Percentiles rank a stretch among this genome's conserved stretches.
Evolutionary conservation across 2,113 vertebrate species (phyloP).

Genomic region (Hypomesus transpacificus): DNA sequence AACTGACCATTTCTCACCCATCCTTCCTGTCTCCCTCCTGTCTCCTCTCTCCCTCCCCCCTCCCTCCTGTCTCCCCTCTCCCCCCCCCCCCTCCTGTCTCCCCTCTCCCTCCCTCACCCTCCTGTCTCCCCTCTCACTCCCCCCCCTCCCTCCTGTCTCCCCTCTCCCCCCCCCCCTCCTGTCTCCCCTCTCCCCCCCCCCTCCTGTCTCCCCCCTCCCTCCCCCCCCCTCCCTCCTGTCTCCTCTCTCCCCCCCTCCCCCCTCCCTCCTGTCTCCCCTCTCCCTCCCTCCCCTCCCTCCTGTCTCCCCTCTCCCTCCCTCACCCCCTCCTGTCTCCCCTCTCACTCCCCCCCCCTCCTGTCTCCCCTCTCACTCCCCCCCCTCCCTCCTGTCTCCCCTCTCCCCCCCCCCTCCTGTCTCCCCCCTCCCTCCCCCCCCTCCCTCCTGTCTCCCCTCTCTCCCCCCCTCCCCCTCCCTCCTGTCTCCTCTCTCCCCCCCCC

Average conservation of each 20-base stretch:
- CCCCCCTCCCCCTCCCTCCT: too few relatives aligned
- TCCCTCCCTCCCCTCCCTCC: slow-evolving; percentile 38
- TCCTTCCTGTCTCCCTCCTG: not conserved
- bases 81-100: too few relatives aligned
- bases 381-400: slow-evolving; percentile 79
- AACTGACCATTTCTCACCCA: not conserved
- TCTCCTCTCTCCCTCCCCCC: too few relatives aligned
- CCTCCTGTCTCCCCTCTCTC: too few relatives aligned
- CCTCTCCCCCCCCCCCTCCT: slow-evolving; percentile 2
- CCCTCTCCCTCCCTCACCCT: slow-evolving; percentile 11
- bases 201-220: not conserved
- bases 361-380: slow-evolving; percentile 53
- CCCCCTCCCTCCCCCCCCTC: too few relatives aligned
- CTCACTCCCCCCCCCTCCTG: slow-evolving; percentile 61
- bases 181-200: too few relatives aligned
- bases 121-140: too few relatives aligned
- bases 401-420: too few relatives aligned
- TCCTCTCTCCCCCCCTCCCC: not conserved
- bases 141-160: too few relatives aligned
- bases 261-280: slow-evolving; percentile 72
- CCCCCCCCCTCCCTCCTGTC: slow-evolving; percentile 5
- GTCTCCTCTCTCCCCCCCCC: too few relatives aligned
- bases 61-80: slow-evolving; percentile 82
- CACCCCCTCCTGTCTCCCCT: slow-evolving; percentile 6
- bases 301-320: slow-evolving; percentile 75